Conservation (phyloP, 2,113 vertebrate genomes). For the Galemys pyrenaicus region DNA sequence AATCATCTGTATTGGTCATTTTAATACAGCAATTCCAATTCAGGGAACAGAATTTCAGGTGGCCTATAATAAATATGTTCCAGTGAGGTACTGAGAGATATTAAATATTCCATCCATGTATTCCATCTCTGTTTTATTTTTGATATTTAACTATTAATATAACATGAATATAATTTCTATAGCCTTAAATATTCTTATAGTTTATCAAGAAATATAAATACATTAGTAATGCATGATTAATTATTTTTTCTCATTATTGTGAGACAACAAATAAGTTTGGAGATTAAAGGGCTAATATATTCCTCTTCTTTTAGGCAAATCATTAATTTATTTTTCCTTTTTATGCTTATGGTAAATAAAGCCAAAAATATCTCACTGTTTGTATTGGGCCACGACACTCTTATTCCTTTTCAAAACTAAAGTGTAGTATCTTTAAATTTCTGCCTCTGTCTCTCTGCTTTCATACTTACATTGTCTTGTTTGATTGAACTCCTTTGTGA, state of each 20-base stretch:
- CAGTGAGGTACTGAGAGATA: background rate
- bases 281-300: background rate
- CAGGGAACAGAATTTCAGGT: background rate
- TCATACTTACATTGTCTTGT: background rate
- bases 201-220: constrained; percentile 20
- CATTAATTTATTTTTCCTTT: background rate
- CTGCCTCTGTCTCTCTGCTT: background rate
- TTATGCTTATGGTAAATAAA: background rate
- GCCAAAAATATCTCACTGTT: background rate
- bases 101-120: background rate
- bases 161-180: background rate
- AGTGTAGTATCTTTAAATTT: background rate
- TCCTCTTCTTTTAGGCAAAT: background rate
- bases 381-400: background rate
- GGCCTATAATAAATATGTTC: background rate
- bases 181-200: background rate
- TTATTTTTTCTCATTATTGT: background rate
- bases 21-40: background rate
- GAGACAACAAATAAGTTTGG: background rate
- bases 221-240: background rate
- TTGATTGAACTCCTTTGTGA: background rate
- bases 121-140: background rate
- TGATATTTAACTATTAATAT: background rate
- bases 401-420: background rate
- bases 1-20: background rate